phyloP scores from a whole-genome alignment of 2,113 vertebrate genomes.

The Pelusios castaneus region DNA sequence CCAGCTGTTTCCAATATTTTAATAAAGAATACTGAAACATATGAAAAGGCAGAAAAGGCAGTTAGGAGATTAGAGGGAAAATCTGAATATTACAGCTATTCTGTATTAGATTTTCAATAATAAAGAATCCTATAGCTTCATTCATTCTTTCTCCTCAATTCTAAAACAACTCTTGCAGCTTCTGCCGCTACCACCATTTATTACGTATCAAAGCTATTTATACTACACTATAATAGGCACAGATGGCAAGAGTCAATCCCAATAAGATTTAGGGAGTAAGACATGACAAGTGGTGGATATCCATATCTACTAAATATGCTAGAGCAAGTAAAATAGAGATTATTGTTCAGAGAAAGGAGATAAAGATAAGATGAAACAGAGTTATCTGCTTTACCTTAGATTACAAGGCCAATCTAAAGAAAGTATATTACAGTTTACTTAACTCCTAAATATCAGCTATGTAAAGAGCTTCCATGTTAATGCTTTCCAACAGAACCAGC shows the following conservation, averaged over 20 bases:
- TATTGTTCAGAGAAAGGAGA: constrained; percentile 71
- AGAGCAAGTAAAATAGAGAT: constrained; percentile 69
- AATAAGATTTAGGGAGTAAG: constrained; percentile 72
- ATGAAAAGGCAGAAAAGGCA: fast-evolving
- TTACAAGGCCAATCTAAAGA: constrained; percentile 66
- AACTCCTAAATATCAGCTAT: constrained; percentile 41
- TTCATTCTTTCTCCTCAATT: background rate
- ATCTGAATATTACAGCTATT: background rate
- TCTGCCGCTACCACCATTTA: constrained; percentile 2
- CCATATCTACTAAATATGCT: constrained; percentile 68
- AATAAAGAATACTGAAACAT: background rate
- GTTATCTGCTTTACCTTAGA: constrained; percentile 31
- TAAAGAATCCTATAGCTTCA: background rate
- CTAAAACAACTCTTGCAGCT: background rate
- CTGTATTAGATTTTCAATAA: background rate
- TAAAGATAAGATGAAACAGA: constrained; percentile 67
- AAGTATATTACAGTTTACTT: constrained; percentile 65
- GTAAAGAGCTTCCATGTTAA: constrained; percentile 56
- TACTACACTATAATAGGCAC: constrained; percentile 54
- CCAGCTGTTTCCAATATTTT: background rate
- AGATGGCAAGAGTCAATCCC: constrained; percentile 70
- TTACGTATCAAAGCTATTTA: constrained; percentile 63
- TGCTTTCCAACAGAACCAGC: constrained; percentile 13
- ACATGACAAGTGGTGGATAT: constrained; percentile 59
- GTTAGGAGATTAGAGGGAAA: background rate